Base-by-base conservation (phyloP, 2,888 invertebrate genomes). In the Chromoteleia sp. region DNA sequence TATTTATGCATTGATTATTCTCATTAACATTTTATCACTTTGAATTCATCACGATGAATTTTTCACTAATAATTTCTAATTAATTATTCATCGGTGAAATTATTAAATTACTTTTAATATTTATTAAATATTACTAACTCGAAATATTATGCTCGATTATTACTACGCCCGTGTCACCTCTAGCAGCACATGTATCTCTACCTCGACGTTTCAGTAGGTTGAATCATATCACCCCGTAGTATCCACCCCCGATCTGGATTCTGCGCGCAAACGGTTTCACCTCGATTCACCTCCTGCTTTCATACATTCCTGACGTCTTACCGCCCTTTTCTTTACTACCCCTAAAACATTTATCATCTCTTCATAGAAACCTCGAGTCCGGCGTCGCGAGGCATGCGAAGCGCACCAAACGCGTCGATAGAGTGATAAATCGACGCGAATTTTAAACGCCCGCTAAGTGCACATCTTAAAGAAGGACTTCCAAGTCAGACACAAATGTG, bases 281-380 rank as follows among this genome's bases (percentile, higher is more conserved):
- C 83, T 83, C 36, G 48, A 78, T 70, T 78, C 65, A 82, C 85
- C 88, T 87, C 85, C 84, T 65, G 45, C 75, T 52, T 58, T 70
- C 83, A 84, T 89, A 85, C 56, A 81, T 82, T 87, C 89, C 89
- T 89, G 87, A 80, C 87, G 84, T 82, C 80, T 88, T 88, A 85
- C 88, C 89, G 89, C 89, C 86, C 83, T 84, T 88, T 89, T 87
- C 88, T 88, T 88, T 88, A 87, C 88, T 86, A 88, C 85, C 75
- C 75, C 59, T 58, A 59, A 75, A 75, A 56, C 75, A 50, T 65
- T 65, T 74, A 45, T 74, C 63, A 74, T 65, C 36, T 65, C 56
- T 74, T 75, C 50, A 59, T 29, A 68, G 17, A 19, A 68, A 43
- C 30, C 10, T 50, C 14, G 12, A 48, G n/a, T 6, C 4, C 10